A percentile compares a stretch with the other conserved stretches of the same genome.
Evolutionary conservation across 2,888 invertebrate genomes (phyloP).

Genomic region (Conops quadrifasciatus): DNA sequence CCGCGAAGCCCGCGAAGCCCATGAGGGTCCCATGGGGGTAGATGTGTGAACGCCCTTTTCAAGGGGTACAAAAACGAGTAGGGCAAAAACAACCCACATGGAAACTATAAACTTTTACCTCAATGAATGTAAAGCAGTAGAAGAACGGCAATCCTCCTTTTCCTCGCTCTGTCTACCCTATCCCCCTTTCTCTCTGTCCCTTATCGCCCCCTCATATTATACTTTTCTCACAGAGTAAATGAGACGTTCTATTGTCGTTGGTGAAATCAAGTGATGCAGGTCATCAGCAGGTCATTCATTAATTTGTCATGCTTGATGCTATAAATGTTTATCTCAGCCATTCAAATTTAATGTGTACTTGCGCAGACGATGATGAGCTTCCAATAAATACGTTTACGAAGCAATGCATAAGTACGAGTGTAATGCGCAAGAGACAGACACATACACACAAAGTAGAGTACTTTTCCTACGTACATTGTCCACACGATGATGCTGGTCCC

Average conservation of each 20-base stretch:
- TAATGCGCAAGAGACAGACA: not conserved
- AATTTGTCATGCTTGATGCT: constrained; percentile 18
- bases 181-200: not conserved
- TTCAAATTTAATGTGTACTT: not conserved
- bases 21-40: not conserved
- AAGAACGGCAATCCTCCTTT: too few relatives aligned
- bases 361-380: not conserved
- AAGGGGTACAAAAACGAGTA: not conserved
- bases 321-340: constrained; percentile 7
- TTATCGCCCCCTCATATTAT: not conserved
- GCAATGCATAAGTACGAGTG: not conserved
- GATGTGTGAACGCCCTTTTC: not conserved
- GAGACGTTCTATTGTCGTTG: not conserved
- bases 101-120: not conserved
- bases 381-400: too few relatives aligned
- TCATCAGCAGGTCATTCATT: constrained; percentile 22
- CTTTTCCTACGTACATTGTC: too few relatives aligned
- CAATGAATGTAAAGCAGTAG: too few relatives aligned
- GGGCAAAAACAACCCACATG: not conserved
- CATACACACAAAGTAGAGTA: not conserved
- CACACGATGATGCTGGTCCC: too few relatives aligned
- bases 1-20: not conserved
- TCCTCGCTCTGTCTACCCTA: too few relatives aligned
- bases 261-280: constrained; percentile 10
- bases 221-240: not conserved